Evolutionary conservation across 2,888 invertebrate species (phyloP), one percentile per base, ranked within the genome.

Genomic region (Drosophila formosana): DNA sequence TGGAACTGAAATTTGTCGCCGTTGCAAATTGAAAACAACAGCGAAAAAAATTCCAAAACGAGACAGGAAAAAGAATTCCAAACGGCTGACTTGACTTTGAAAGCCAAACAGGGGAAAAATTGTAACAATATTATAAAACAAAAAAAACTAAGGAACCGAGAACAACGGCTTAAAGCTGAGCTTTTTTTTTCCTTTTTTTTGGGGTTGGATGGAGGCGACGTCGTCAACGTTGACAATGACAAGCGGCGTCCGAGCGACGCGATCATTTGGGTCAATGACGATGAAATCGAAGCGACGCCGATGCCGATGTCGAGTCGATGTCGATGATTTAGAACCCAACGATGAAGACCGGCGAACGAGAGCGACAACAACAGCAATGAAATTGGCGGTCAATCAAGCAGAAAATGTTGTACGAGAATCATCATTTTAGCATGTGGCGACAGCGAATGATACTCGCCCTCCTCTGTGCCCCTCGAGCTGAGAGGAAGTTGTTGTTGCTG

Each of bases 1-100:
- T 87, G 85, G 75, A 86, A 84, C 85, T 82, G 82, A 86, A 89
- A 86, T 86, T 89, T 86, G 86, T 89, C 87, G 89, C 89, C 74
- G 72, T 61, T 71, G 72, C 89, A 87, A 88, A 86, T 89, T 86
- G 88, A 75, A 79, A 72, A 67, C 81, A 67, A 66, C 60, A 26
- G 25, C 30, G 6, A 4, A 61, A 46, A 51, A 46, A 46, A 39
- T 41, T 32, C 34, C 25, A 34, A 32, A 50, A 50, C 5, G 9
- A 23, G 9, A 18, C n/a, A 32, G n/a, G 9, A 9, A 18, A 47
- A 47, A 45, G 32, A 64, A 65, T 53, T 50, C 61, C 60, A 61
- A 68, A 50, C 34, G 66, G n/a, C 49, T 67, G 72, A 73, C 66
- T 79, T 81, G 82, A 82, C 80, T 80, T 78, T 81, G 75, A 75